Evolutionary conservation across 2,113 vertebrate genomes (phyloP).

Genomic region (Anoura caudifer): DNA sequence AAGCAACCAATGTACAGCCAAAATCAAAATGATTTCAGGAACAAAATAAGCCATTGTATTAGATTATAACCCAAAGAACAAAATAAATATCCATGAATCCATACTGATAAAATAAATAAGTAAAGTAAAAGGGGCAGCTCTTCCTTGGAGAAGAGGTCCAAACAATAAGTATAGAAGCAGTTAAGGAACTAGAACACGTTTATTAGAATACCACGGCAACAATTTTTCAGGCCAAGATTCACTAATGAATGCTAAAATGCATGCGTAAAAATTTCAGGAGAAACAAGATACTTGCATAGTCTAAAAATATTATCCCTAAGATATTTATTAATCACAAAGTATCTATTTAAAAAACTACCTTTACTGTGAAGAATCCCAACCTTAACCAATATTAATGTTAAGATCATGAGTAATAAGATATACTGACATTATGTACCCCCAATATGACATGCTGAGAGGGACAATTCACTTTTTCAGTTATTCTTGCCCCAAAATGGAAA

Average conservation of each 20-base stretch:
- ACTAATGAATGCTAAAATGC: neutral
- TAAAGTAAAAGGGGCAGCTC: neutral
- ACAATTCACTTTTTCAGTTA: neutral
- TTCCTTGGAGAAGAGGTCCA: neutral
- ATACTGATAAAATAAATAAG: neutral
- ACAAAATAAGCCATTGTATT: neutral
- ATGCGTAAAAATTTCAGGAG: neutral
- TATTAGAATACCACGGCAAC: neutral
- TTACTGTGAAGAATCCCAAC: neutral
- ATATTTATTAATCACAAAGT: neutral
- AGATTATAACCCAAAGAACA: neutral
- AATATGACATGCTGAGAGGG: neutral
- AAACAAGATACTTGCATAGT: neutral
- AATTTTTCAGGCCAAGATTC: neutral
- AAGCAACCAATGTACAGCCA: neutral
- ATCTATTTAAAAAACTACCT: neutral
- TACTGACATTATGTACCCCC: neutral
- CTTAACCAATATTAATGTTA: neutral
- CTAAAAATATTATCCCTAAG: neutral
- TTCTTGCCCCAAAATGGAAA: neutral
- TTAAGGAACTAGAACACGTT: conserved; percentile 18
- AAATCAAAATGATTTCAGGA: neutral
- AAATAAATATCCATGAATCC: neutral
- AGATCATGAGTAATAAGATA: neutral
- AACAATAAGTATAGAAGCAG: neutral